These are phyloP conservation scores for Tupaia chinensis DNA, from an alignment of 2,113 vertebrate genomes.

Conservation along the genomic window DNA sequence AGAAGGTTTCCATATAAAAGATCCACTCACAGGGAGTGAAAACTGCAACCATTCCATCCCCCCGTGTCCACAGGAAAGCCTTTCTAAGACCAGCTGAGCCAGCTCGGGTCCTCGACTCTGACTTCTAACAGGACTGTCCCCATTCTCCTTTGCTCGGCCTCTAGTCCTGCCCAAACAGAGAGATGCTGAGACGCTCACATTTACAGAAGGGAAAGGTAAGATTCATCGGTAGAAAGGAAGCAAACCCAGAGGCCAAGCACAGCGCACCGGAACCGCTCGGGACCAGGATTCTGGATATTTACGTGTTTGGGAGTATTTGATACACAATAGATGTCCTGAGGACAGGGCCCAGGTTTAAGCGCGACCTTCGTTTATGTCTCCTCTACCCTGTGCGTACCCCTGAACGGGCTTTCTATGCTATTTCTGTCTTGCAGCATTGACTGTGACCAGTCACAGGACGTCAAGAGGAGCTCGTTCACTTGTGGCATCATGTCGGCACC, in stretches of 20 bases:
- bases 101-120: background rate
- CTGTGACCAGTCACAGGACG: no score
- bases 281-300: no score
- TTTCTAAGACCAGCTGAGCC: background rate
- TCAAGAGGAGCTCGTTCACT: no score
- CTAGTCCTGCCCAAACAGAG: background rate
- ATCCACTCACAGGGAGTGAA: background rate
- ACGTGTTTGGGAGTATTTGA: no score
- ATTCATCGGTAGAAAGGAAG: background rate
- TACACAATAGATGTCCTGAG: no score
- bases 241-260: background rate
- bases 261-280: no score
- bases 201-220: fast-evolving
- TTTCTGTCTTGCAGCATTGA: no score
- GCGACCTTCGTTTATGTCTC: no score
- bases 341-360: no score
- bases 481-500: no score
- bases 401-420: no score
- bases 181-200: background rate
- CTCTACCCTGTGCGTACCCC: no score
- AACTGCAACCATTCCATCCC: background rate
- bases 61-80: background rate
- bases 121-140: background rate
- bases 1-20: conserved; percentile 64
- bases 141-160: background rate